Evolutionary conservation across 2,888 invertebrate species (phyloP).

Genomic region (Julus scandinavius): DNA sequence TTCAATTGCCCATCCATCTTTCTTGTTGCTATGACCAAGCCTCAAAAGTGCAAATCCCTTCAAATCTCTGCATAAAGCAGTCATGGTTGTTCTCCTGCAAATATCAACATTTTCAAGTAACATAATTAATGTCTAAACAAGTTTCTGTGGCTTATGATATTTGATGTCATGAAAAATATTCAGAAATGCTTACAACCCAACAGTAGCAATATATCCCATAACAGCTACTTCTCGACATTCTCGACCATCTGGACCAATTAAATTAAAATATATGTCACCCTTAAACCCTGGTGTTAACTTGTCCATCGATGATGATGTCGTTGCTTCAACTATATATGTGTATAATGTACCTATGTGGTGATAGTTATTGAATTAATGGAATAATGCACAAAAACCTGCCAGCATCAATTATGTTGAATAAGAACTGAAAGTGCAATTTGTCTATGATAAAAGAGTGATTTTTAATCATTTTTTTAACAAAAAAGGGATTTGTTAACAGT

Average conservation of each 20-base stretch:
- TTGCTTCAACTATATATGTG: not conserved
- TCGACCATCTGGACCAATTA: constrained; percentile 9
- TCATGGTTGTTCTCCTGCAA: not conserved
- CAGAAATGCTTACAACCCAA: too few relatives aligned
- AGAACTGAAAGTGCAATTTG: too few relatives aligned
- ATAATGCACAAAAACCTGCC: too few relatives aligned
- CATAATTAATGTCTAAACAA: too few relatives aligned
- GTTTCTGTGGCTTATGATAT: too few relatives aligned
- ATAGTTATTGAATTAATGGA: too few relatives aligned
- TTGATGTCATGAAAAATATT: too few relatives aligned
- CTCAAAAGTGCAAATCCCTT: not conserved
- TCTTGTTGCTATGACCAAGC: not conserved
- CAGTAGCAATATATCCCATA: not conserved
- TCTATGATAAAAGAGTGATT: too few relatives aligned
- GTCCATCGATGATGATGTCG: too few relatives aligned
- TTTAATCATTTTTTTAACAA: too few relatives aligned
- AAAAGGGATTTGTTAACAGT: too few relatives aligned
- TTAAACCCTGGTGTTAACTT: not conserved
- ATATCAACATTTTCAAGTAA: not conserved
- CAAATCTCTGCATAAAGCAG: not conserved
- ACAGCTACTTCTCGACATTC: not conserved
- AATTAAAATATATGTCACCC: not conserved
- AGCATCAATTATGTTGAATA: too few relatives aligned
- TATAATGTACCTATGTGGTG: not conserved
- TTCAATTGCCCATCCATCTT: not conserved